A percentile compares a stretch with the other conserved stretches of the same genome.
phyloP scores from a whole-genome alignment of 2,113 vertebrate genomes.

The Tetrao urogallus region DNA sequence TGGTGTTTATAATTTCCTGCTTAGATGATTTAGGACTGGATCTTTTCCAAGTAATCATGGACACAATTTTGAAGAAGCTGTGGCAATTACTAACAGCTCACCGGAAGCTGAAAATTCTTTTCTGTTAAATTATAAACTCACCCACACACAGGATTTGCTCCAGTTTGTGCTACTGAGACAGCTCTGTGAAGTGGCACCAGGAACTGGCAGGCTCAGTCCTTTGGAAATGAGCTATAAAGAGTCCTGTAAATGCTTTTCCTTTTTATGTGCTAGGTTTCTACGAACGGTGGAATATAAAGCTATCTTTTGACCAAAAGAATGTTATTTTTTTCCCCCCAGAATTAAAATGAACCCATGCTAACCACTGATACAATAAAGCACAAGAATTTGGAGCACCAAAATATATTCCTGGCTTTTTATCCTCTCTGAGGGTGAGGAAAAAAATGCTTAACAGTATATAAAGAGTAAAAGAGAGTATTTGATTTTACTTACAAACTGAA shows the following conservation, averaged over 20 bases:
- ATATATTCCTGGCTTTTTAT: background rate
- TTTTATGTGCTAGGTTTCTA: background rate
- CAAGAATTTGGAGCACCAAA: background rate
- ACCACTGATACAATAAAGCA: background rate
- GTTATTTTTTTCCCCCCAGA: rapidly evolving
- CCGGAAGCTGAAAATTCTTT: slow-evolving; percentile 24
- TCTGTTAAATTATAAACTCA: background rate
- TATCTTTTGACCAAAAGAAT: background rate
- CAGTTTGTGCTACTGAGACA: background rate
- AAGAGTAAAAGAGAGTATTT: background rate
- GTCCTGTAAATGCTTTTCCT: background rate
- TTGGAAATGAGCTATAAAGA: background rate
- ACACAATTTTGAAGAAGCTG: background rate
- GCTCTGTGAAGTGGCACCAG: background rate
- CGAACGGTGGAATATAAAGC: background rate
- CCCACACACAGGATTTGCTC: background rate
- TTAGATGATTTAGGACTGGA: background rate
- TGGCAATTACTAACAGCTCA: background rate
- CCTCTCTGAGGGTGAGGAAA: background rate
- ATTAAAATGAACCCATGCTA: background rate
- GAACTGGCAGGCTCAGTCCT: background rate
- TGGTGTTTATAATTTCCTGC: background rate
- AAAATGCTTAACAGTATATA: background rate
- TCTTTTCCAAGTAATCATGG: background rate
- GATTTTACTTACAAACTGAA: background rate